Percentiles rank a stretch among this genome's conserved stretches.
Conservation (phyloP, 2,888 invertebrate genomes). For the Cantharis lateralis region DNA sequence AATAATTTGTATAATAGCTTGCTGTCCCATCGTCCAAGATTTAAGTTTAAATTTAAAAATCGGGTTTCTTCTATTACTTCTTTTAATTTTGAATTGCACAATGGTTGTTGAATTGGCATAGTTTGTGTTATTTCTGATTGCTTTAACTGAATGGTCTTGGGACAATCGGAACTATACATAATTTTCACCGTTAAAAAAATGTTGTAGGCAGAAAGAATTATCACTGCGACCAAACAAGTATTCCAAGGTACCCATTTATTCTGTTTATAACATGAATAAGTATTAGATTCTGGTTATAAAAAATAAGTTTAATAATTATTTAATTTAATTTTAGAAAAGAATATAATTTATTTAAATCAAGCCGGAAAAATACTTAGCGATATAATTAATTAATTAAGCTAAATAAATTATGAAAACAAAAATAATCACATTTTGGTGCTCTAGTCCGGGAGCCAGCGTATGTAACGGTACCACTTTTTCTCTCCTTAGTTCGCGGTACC, state of each 20-base stretch:
- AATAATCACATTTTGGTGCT: no score
- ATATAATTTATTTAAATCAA: no score
- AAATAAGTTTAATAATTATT: no score
- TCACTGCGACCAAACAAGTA: conserved; percentile 66
- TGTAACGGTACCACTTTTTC: no score
- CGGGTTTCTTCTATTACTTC: conserved; percentile 53
- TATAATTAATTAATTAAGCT: no score
- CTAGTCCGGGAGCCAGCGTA: no score
- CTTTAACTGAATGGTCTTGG: conserved; percentile 37
- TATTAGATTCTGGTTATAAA: background rate
- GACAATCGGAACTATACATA: conserved; percentile 59
- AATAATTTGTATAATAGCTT: conserved; percentile 71
- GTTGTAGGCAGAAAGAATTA: conserved; percentile 69
- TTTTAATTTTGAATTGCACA: conserved; percentile 35
- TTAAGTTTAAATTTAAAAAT: conserved; percentile 65
- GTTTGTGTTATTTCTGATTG: conserved; percentile 27
- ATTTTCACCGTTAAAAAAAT: conserved; percentile 64
- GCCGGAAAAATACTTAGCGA: no score
- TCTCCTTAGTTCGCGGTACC: no score
- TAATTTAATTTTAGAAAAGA: no score
- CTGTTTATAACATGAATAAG: conserved; percentile 35
- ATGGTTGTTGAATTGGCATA: conserved; percentile 11
- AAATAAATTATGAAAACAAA: no score
- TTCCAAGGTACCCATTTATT: conserved; percentile 70
- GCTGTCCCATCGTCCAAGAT: conserved; percentile 76